Base-by-base conservation (phyloP, 2,888 invertebrate species). In the Cristatella mucedo region DNA sequence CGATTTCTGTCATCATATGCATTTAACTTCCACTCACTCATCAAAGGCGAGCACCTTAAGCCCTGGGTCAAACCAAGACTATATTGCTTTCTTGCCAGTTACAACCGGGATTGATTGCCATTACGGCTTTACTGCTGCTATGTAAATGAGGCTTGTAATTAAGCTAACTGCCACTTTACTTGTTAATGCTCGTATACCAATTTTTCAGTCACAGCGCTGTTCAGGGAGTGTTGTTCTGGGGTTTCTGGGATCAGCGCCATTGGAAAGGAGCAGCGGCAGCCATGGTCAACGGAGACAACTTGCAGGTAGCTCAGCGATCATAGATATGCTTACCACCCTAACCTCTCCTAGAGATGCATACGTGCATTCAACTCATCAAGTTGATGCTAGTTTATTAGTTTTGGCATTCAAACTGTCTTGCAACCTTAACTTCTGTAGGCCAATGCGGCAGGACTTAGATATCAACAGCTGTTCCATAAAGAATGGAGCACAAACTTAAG, bases 281-380 rank as follows among this genome's bases (percentile, higher is more conserved):
- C 11, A 39, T 54, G 1, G 44, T 51, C 29, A 46, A 49, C 20
- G 53, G 53, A 13, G 39, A 41, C 16, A 37, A 44, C 34, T 44
- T 32, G 26, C 38, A 41, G 19, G 49, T 50, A 37, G 43, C 44
- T 33, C n/a, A n/a, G 13, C 20, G 2, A 18, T 41, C 15, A 22
- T 33, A 51, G 49, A 34, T 46, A 4, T n/a, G 9, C 26, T 26
- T n/a, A n/a, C 26, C n/a, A 11, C n/a, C n/a, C 26, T n/a, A 26
- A 26, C n/a, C n/a, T 26, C 26, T 26, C 26, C 7, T 26, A 26
- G n/a, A 26, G n/a, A 26, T 7, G 7, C n/a, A n/a, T 26, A 26
- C 26, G 7, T 11, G 26, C 26, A 26, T 26, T 26, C 9, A 26
- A 7, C 9, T 7, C 26, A 26, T 26, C 9, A 15, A n/a, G 16